These are phyloP conservation scores for Epirrita christyi DNA, from an alignment of 2,888 invertebrate genomes.

Conservation along the genomic window DNA sequence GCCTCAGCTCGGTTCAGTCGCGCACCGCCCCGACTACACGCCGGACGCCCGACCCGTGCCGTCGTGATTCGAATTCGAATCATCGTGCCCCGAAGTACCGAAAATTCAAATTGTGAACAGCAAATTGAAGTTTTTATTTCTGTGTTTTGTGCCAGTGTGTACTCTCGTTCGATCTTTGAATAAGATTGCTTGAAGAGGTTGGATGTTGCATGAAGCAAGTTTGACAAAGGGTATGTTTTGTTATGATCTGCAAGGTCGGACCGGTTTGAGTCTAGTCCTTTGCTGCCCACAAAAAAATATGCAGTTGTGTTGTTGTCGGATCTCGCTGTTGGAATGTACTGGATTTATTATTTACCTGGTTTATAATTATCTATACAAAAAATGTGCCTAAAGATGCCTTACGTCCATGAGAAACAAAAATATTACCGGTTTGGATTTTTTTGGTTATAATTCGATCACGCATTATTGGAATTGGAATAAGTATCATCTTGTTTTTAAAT, in stretches of 20 bases:
- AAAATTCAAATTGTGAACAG: slow-evolving; percentile 35
- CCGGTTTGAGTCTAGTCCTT: slow-evolving; percentile 46
- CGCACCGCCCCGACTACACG: slow-evolving; percentile 34
- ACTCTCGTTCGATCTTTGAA: slow-evolving; percentile 29
- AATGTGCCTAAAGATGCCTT: background rate
- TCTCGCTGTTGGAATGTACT: slow-evolving; percentile 26
- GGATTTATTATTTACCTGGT: slow-evolving; percentile 21
- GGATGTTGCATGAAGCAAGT: slow-evolving; percentile 33
- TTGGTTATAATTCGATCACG: background rate
- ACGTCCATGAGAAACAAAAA: background rate
- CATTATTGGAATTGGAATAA: background rate
- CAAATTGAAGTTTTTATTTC: slow-evolving; percentile 32
- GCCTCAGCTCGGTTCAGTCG: slow-evolving; percentile 31
- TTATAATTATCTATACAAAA: background rate
- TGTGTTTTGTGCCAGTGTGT: slow-evolving; percentile 25
- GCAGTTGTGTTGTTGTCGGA: slow-evolving; percentile 19
- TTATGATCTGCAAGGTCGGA: slow-evolving; percentile 49
- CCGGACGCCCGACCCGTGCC: slow-evolving; percentile 39
- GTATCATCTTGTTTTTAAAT: too few relatives aligned
- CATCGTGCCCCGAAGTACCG: slow-evolving; percentile 41
- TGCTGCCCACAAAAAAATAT: slow-evolving; percentile 20
- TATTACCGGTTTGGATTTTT: background rate
- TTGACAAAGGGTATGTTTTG: slow-evolving; percentile 38
- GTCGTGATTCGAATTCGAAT: slow-evolving; percentile 24
- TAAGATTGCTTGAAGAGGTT: slow-evolving; percentile 33